Percentiles rank a stretch among this genome's conserved stretches.
These are phyloP conservation scores for Neocrepidodera transversa DNA, from an alignment of 2,888 invertebrate genomes.

Conservation along the genomic window DNA sequence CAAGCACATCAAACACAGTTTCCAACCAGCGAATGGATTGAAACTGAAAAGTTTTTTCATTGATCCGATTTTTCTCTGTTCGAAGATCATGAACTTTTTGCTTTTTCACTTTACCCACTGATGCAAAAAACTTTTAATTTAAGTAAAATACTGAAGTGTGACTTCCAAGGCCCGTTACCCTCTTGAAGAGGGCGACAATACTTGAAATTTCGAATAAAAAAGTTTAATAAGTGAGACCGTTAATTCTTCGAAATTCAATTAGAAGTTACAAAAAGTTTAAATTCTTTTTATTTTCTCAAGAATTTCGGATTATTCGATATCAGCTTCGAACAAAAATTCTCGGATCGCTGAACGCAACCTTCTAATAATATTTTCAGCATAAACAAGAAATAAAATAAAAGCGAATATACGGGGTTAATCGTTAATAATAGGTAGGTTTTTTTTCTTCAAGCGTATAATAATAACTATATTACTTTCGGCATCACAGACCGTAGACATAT, in stretches of 20 bases:
- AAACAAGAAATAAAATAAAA: neutral
- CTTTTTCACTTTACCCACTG: slow-evolving; percentile 22
- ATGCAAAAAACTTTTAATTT: slow-evolving; percentile 24
- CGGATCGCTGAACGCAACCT: neutral
- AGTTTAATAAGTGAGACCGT: slow-evolving; percentile 37
- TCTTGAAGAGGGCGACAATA: slow-evolving; percentile 19
- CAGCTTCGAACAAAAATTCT: slow-evolving; percentile 21
- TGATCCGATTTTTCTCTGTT: slow-evolving; percentile 17
- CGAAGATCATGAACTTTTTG: slow-evolving; percentile 27
- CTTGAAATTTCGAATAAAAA: slow-evolving; percentile 29
- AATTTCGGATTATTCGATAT: slow-evolving; percentile 27
- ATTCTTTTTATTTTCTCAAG: slow-evolving; percentile 28
- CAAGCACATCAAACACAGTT: neutral
- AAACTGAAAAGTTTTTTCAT: slow-evolving; percentile 17
- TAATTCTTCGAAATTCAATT: slow-evolving; percentile 36
- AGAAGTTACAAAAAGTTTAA: slow-evolving; percentile 31
- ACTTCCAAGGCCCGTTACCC: slow-evolving; percentile 11
- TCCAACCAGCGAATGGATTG: slow-evolving; percentile 10
- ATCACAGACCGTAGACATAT: too few relatives aligned
- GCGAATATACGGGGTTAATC: too few relatives aligned
- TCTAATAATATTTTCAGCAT: neutral
- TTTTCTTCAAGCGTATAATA: too few relatives aligned
- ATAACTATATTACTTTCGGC: too few relatives aligned
- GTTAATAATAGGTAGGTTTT: too few relatives aligned
- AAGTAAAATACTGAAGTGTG: slow-evolving; percentile 23